Percentiles rank a stretch among this genome's conserved stretches.
Evolutionary conservation across 2,888 invertebrate species (phyloP).

Genomic region (Malachius bipustulatus): DNA sequence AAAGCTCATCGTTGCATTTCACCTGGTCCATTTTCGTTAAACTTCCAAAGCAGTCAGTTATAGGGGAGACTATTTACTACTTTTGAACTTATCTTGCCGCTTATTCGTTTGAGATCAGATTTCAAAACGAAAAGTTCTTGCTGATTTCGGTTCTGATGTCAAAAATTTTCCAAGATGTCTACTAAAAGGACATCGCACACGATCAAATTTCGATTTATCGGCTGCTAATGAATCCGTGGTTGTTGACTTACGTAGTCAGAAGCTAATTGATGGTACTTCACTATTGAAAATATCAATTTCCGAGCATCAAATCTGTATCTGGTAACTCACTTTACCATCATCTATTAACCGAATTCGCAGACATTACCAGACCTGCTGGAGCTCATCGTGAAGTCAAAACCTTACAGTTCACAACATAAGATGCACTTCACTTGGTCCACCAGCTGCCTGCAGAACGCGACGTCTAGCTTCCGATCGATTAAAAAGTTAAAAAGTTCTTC

Average conservation of each 20-base stretch:
- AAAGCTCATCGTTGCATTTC: slow-evolving; percentile 11
- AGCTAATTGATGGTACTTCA: no score
- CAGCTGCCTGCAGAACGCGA: slow-evolving; percentile 22
- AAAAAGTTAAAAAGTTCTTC: neutral
- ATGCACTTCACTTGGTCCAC: slow-evolving; percentile 22
- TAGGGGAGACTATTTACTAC: neutral
- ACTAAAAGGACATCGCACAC: slow-evolving; percentile 12
- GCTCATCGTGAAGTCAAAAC: slow-evolving; percentile 8
- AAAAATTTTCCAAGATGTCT: slow-evolving; percentile 18
- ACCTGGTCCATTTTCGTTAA: slow-evolving; percentile 12
- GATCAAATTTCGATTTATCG: slow-evolving; percentile 21
- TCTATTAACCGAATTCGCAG: neutral
- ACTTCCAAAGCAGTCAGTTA: neutral
- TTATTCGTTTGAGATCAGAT: slow-evolving; percentile 20
- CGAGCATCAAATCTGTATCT: neutral
- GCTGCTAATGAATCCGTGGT: slow-evolving; percentile 27
- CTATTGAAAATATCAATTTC: no score
- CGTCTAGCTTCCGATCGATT: slow-evolving; percentile 34
- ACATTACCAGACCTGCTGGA: neutral
- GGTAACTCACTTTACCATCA: neutral
- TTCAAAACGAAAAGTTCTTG: slow-evolving; percentile 18
- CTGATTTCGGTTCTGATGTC: slow-evolving; percentile 15
- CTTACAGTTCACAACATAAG: slow-evolving; percentile 21
- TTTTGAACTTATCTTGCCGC: slow-evolving; percentile 14
- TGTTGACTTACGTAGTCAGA: no score